Percentiles rank a stretch among this genome's conserved stretches.
Conservation (phyloP, 2,113 vertebrate genomes). For the Nymphicus hollandicus region DNA sequence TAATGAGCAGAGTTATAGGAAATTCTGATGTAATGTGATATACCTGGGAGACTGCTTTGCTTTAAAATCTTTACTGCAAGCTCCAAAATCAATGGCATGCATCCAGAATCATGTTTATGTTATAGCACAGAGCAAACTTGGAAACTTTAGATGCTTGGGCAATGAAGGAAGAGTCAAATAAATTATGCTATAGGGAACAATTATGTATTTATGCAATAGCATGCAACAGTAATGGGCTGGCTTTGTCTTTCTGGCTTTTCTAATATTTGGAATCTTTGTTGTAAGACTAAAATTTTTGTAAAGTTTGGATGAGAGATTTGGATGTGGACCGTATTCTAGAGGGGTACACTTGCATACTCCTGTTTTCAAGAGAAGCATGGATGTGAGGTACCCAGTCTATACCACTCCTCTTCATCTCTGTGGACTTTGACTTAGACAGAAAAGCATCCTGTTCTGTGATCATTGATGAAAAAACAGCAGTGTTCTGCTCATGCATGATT, state of each 20-base stretch:
- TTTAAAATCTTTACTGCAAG: background rate
- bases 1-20: background rate
- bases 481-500: background rate
- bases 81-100: background rate
- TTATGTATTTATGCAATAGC: background rate
- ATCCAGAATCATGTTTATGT: background rate
- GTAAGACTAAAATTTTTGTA: background rate
- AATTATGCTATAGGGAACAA: background rate
- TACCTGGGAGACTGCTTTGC: background rate
- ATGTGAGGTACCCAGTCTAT: background rate
- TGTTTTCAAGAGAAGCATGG: background rate
- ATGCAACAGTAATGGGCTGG: background rate
- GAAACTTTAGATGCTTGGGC: background rate
- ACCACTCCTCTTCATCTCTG: background rate
- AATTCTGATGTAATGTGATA: background rate
- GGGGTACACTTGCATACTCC: background rate
- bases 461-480: no score
- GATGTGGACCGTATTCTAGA: fast-evolving
- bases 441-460: background rate
- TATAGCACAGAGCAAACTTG: background rate
- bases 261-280: background rate
- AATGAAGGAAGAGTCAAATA: background rate
- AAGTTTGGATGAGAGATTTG: background rate
- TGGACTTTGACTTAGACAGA: background rate
- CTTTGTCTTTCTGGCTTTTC: background rate